Conservation (phyloP, 2,113 vertebrate species). For the Sterna hirundo region DNA sequence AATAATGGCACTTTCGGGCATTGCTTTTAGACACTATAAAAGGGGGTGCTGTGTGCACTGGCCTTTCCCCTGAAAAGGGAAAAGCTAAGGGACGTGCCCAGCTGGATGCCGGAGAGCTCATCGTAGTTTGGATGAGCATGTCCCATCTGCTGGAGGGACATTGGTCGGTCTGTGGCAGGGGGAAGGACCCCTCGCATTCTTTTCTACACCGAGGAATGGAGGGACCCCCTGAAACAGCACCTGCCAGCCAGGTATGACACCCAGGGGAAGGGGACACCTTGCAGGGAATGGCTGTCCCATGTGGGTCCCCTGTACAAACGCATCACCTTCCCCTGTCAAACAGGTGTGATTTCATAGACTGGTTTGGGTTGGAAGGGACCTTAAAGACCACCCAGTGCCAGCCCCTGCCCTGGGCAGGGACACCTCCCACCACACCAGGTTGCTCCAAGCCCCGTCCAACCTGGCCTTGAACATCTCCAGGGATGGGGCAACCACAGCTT, state of each 20-base stretch:
- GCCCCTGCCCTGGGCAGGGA: too few species aligned
- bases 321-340: rapidly evolving
- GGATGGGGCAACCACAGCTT: too few species aligned
- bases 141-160: not conserved
- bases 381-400: too few species aligned
- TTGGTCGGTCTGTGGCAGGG: rapidly evolving
- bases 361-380: too few species aligned
- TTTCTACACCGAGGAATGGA: not conserved
- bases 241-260: not conserved
- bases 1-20: rapidly evolving
- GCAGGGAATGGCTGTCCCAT: not conserved
- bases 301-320: rapidly evolving
- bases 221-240: not conserved
- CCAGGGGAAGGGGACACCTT: not conserved
- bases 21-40: too few species aligned
- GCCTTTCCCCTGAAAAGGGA: not conserved
- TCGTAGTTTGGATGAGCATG: rapidly evolving
- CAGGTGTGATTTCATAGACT: too few species aligned
- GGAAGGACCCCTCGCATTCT: not conserved
- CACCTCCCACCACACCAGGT: too few species aligned
- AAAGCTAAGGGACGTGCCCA: not conserved
- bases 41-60: not conserved
- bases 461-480: too few species aligned
- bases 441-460: too few species aligned
- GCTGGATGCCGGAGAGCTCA: not conserved